phyloP scores from a whole-genome alignment of 1,140 invertebrate genomes.

The Caenorhabditis tropicalis region DNA sequence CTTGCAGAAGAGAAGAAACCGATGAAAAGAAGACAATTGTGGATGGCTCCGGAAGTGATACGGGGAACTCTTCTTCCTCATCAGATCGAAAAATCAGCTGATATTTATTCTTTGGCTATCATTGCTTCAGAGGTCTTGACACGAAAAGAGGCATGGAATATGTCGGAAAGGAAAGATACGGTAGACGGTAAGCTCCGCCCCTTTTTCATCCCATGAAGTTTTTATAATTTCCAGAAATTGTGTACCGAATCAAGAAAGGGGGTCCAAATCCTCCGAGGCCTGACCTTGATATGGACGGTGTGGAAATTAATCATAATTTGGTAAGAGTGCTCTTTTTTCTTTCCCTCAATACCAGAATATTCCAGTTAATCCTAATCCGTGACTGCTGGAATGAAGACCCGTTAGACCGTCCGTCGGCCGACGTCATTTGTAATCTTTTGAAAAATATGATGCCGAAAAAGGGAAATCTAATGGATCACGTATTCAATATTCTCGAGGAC shows the following conservation, averaged over 20 bases:
- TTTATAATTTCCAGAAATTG: conserved; percentile 49
- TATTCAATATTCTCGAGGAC: conserved; percentile 85
- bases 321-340: not conserved
- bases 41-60: conserved; percentile 54
- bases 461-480: conserved; percentile 84
- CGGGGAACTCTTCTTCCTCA: conserved; percentile 9
- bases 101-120: conserved; percentile 66
- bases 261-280: conserved; percentile 30
- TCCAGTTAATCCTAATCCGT: conserved; percentile 57
- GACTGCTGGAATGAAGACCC: conserved; percentile 80
- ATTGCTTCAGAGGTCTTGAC: conserved; percentile 66
- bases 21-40: conserved; percentile 46
- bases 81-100: conserved; percentile 49
- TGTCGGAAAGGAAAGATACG: conserved; percentile 49
- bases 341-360: not conserved
- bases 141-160: conserved; percentile 57
- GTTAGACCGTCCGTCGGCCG: conserved; percentile 87
- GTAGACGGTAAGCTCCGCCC: conserved; percentile 54
- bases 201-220: too few species aligned
- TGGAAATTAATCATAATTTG: conserved; percentile 49
- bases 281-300: conserved; percentile 45
- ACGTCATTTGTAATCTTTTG: conserved; percentile 77
- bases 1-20: conserved; percentile 47
- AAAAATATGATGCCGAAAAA: conserved; percentile 53
- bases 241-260: conserved; percentile 58